Evolutionary conservation across 1,140 invertebrate genomes (phyloP).

Genomic region (Lucilia sericata): DNA sequence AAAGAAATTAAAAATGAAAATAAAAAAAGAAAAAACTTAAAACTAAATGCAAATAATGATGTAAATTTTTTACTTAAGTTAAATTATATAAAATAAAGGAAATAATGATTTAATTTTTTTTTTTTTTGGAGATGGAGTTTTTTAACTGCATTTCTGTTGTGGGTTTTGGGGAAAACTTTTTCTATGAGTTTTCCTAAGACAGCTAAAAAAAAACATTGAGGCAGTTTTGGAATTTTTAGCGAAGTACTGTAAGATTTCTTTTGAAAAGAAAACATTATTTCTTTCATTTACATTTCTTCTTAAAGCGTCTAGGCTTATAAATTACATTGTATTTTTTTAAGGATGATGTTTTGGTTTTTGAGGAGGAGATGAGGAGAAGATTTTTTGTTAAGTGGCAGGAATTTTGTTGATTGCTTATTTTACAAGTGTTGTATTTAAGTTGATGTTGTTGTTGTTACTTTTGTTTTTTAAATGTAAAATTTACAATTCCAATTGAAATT

Average conservation of each 20-base stretch:
- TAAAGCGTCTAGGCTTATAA: slow-evolving; percentile 34
- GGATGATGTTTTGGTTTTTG: background rate
- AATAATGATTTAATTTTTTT: background rate
- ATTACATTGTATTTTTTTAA: background rate
- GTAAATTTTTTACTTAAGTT: background rate
- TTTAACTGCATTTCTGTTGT: background rate
- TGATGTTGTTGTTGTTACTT: background rate
- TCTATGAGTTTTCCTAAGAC: background rate
- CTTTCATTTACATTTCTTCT: background rate
- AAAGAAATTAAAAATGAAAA: slow-evolving; percentile 21
- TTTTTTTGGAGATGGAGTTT: background rate
- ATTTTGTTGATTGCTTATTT: background rate
- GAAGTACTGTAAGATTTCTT: background rate
- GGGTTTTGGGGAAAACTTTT: background rate
- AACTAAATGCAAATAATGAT: slow-evolving; percentile 16
- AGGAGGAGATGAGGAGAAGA: background rate
- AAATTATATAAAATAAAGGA: slow-evolving; percentile 3
- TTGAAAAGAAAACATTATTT: background rate
- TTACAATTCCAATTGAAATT: slow-evolving; percentile 66
- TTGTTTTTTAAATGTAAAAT: background rate
- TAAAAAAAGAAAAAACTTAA: slow-evolving; percentile 16
- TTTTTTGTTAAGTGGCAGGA: slow-evolving; percentile 19
- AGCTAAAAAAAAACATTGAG: background rate
- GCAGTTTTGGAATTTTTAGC: slow-evolving; percentile 40
- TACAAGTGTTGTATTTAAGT: background rate